phyloP scores from a whole-genome alignment of 1,140 invertebrate genomes.

The Colletes gigas region DNA sequence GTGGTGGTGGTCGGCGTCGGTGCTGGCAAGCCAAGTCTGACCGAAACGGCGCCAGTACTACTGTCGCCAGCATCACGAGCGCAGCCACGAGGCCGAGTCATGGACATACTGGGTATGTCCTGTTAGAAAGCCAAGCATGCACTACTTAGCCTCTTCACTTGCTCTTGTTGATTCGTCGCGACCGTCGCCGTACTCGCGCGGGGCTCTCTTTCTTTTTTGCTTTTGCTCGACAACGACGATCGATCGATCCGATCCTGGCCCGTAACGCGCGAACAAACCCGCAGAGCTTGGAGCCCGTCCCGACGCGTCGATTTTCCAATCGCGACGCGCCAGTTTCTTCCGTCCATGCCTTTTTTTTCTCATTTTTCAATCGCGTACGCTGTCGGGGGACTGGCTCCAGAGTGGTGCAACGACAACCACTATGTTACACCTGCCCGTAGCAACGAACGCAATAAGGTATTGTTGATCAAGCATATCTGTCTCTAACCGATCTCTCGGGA shows the following conservation, averaged over 20 bases:
- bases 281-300: conserved; percentile 34
- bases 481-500: neutral
- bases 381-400: conserved; percentile 33
- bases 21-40: conserved; percentile 76
- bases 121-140: conserved; percentile 74
- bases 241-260: conserved; percentile 5
- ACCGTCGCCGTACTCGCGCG: neutral
- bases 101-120: conserved; percentile 82
- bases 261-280: neutral
- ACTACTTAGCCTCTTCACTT: conserved; percentile 70
- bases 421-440: conserved; percentile 4
- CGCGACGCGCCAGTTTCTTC: neutral
- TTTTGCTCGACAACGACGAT: conserved; percentile 24
- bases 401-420: neutral
- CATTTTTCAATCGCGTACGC: neutral
- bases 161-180: conserved; percentile 38
- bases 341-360: neutral
- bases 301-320: neutral
- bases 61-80: conserved; percentile 79
- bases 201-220: neutral
- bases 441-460: conserved; percentile 36
- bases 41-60: conserved; percentile 79
- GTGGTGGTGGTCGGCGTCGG: conserved; percentile 60
- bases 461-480: conserved; percentile 13
- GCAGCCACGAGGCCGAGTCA: conserved; percentile 75